These are phyloP conservation scores for Cryptus armator DNA, from an alignment of 2,888 invertebrate species.

Conservation along the genomic window DNA sequence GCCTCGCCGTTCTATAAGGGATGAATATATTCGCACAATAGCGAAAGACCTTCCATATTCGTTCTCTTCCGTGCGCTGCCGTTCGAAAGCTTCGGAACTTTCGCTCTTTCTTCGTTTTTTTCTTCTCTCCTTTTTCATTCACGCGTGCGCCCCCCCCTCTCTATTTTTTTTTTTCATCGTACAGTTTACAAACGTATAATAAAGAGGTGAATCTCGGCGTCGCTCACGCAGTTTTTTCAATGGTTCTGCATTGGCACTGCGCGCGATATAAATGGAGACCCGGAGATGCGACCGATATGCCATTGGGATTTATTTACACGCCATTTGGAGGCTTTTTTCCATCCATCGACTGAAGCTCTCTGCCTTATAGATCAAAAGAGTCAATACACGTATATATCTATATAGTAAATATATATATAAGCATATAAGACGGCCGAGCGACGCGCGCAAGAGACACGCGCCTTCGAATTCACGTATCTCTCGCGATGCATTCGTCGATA, in stretches of 20 bases:
- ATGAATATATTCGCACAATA: conserved; percentile 69
- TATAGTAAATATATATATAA: too few species aligned
- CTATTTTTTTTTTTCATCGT: neutral
- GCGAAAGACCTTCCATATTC: conserved; percentile 54
- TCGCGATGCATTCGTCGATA: conserved; percentile 1
- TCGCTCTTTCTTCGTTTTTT: conserved; percentile 28
- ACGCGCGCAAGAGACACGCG: conserved; percentile 50
- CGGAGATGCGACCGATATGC: conserved; percentile 64
- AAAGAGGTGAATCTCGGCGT: conserved; percentile 66
- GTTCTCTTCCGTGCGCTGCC: conserved; percentile 21
- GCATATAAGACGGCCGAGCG: neutral
- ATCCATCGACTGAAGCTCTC: conserved; percentile 28
- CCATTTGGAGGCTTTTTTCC: conserved; percentile 69
- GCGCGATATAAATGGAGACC: conserved; percentile 34
- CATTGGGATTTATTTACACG: conserved; percentile 70
- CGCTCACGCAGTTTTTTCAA: conserved; percentile 60
- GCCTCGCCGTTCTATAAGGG: conserved; percentile 36
- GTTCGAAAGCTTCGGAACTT: neutral
- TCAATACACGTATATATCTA: conserved; percentile 19
- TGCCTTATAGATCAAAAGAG: conserved; percentile 52
- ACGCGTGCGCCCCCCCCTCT: conserved; percentile 12
- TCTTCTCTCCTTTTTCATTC: conserved; percentile 29
- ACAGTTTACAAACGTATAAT: conserved; percentile 54
- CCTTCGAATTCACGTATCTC: conserved; percentile 48
- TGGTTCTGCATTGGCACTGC: conserved; percentile 44